phyloP scores from a whole-genome alignment of 2,888 invertebrate genomes.

The Torymus aiolomorphi region DNA sequence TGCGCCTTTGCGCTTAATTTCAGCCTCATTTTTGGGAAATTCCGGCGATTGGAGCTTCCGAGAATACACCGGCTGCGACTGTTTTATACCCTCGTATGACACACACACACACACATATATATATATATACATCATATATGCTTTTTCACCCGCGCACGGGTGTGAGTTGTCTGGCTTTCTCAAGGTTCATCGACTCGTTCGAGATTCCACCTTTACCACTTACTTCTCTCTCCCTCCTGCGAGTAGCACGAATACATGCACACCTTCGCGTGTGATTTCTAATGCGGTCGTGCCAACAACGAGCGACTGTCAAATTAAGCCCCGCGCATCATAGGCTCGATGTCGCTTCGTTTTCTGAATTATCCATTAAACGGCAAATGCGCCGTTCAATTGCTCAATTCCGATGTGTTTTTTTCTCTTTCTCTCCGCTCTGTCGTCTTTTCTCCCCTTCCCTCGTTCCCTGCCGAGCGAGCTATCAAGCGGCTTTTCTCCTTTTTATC shows the following conservation, averaged over 20 bases:
- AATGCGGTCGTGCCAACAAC: not conserved
- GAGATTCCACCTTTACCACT: not conserved
- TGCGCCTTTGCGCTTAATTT: not conserved
- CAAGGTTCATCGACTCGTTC: slow-evolving; percentile 48
- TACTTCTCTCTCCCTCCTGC: not conserved
- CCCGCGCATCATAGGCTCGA: slow-evolving; percentile 18
- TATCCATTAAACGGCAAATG: slow-evolving; percentile 56
- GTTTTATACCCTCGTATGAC: too few species aligned
- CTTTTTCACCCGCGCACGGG: too few species aligned
- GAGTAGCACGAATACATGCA: not conserved
- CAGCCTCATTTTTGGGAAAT: slow-evolving; percentile 38
- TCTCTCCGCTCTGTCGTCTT: not conserved
- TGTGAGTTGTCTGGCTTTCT: not conserved
- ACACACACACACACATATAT: too few species aligned
- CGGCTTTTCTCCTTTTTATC: slow-evolving; percentile 10
- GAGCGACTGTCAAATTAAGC: not conserved
- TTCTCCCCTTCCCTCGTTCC: not conserved
- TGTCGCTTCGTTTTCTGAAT: slow-evolving; percentile 11
- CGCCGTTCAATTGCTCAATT: slow-evolving; percentile 29
- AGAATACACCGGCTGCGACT: too few species aligned
- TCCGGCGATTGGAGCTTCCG: slow-evolving; percentile 29
- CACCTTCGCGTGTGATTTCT: not conserved
- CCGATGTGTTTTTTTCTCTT: not conserved
- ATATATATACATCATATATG: too few species aligned
- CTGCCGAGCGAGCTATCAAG: not conserved